Evolutionary conservation across 2,113 vertebrate species (phyloP).

Genomic region (Notothenia rossii): DNA sequence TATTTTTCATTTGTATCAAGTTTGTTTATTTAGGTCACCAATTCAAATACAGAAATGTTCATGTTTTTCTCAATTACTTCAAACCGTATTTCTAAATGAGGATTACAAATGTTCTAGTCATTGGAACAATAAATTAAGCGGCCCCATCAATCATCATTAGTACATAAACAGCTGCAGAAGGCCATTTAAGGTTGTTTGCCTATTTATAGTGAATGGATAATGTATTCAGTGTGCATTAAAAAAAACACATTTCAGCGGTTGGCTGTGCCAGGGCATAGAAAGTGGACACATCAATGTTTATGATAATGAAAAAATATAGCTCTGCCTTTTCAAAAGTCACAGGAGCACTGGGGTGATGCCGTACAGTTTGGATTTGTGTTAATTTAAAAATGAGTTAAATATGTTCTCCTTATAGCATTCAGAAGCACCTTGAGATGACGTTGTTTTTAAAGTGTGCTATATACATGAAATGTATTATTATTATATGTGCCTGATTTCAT

Average conservation of each 20-base stretch:
- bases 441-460: too few species aligned
- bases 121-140: background rate
- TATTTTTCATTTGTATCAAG: background rate
- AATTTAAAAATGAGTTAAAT: background rate
- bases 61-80: slow-evolving; percentile 19
- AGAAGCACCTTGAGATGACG: too few species aligned
- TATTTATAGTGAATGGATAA: background rate
- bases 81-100: slow-evolving; percentile 2
- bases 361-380: background rate
- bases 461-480: too few species aligned
- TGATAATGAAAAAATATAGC: slow-evolving; percentile 1
- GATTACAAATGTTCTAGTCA: background rate
- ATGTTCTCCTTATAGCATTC: too few species aligned
- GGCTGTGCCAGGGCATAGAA: background rate
- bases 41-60: slow-evolving; percentile 3
- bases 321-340: background rate
- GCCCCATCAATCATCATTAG: background rate
- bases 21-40: background rate
- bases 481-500: background rate
- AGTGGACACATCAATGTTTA: background rate
- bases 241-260: background rate
- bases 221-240: background rate
- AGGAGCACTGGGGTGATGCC: background rate
- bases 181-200: background rate
- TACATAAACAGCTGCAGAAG: background rate